Conservation (phyloP, 2,113 vertebrate species). For the Gnathonemus longibarbis region DNA sequence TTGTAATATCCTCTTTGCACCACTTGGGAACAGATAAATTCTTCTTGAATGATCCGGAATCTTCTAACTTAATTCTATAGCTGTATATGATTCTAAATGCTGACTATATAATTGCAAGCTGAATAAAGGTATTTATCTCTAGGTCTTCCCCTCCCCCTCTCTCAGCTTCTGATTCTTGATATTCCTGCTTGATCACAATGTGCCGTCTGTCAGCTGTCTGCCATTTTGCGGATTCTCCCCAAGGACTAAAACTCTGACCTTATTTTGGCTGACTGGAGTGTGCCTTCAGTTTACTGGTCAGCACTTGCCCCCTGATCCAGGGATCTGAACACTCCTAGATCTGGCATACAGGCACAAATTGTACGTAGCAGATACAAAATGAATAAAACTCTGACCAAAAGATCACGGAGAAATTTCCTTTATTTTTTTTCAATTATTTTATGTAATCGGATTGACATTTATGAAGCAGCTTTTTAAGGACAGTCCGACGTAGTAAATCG, state of each 20-base stretch:
- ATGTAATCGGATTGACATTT: conserved; percentile 81
- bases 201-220: background rate
- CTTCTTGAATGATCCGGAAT: background rate
- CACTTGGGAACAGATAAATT: background rate
- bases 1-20: background rate
- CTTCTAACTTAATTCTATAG: background rate
- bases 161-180: background rate
- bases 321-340: background rate
- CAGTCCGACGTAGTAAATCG: conserved; percentile 75
- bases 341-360: background rate
- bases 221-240: background rate
- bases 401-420: conserved; percentile 38
- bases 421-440: conserved; percentile 59
- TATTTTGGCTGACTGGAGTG: background rate
- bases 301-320: background rate
- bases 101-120: background rate
- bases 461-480: conserved; percentile 87
- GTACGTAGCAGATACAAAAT: background rate
- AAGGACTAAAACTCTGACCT: background rate
- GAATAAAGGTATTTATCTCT: background rate
- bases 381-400: background rate
- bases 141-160: background rate
- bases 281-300: background rate
- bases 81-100: background rate
- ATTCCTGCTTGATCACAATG: background rate